Evolutionary conservation across 2,888 invertebrate genomes (phyloP), one percentile per base, ranked within the genome.

Genomic region (Patella pellucida): DNA sequence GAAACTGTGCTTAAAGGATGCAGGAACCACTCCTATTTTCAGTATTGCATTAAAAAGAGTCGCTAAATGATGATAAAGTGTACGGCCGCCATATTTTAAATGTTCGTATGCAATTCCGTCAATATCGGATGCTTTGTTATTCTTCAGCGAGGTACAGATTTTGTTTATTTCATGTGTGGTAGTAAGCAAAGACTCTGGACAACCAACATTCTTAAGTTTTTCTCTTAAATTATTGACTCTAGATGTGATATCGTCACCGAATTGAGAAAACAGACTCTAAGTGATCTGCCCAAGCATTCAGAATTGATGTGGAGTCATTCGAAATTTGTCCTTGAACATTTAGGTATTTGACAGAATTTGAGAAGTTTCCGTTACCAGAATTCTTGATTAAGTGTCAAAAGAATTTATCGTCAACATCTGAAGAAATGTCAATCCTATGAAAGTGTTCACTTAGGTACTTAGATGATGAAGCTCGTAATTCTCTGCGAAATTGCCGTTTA

Each of bases 1-100:
- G n/a, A 23, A 16, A 16, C 74, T 50, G 15, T 67, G 14, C 23
- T 67, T 70, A 69, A 56, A 74, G 7, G 54, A 31, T 41, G 4
- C 19, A 4, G 71, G 74, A 41, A 69, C 62, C n/a, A 19, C 62
- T 19, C 62, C 62, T 19, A 19, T 19, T 11, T 5, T 19, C 12
- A 62, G 19, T 5, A 62, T 23, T 3, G 19, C 62, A 19, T 62
- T 62, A 62, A 62, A 62, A 9, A 62, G 3, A 62, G 2, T 62
- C 4, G 62, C 62, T 11, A 62, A 23, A 62, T 62, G 62, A n/a
- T 23, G n/a, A 12, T 62, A 62, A 19, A 62, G 23, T 1, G 62
- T 19, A 14, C 23, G n/a, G 14, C 62, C 62, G 2, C 62, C 62
- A 19, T 62, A 62, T 62, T 62, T 62, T 23, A 62, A 7, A 62